A percentile compares a stretch with the other conserved stretches of the same genome.
Conservation (phyloP, 2,888 invertebrate genomes). For the Calliphora vomitoria region DNA sequence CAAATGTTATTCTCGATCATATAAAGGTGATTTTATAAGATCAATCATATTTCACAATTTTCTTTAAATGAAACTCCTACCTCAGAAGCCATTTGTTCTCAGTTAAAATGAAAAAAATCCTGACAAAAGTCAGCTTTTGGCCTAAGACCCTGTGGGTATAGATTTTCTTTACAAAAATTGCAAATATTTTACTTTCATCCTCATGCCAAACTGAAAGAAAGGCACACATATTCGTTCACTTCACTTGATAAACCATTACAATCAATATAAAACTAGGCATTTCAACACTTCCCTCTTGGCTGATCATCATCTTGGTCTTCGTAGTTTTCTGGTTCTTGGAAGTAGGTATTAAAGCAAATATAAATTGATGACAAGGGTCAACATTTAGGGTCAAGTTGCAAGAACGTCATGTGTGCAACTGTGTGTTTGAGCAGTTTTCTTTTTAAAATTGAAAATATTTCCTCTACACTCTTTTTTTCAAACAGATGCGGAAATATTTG, state of each 20-base stretch:
- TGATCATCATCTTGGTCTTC: not conserved
- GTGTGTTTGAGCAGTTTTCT: constrained; percentile 10
- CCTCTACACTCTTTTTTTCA: constrained; percentile 32
- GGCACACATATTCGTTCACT: not conserved
- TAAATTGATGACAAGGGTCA: constrained; percentile 74
- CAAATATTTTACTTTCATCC: constrained; percentile 55
- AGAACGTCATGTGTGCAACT: constrained; percentile 71
- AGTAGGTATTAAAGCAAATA: constrained; percentile 64
- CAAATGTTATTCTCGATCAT: no score
- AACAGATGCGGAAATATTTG: constrained; percentile 71
- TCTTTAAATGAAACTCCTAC: constrained; percentile 51
- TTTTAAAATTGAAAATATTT: constrained; percentile 61
- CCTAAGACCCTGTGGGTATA: constrained; percentile 29
- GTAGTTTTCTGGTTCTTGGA: constrained; percentile 38
- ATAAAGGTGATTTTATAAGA: not conserved
- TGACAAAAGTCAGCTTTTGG: constrained; percentile 51
- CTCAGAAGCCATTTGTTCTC: constrained; percentile 67
- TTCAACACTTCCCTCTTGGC: constrained; percentile 43
- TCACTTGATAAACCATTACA: constrained; percentile 39
- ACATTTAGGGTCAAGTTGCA: constrained; percentile 60
- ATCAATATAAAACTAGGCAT: constrained; percentile 38
- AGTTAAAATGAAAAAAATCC: constrained; percentile 44
- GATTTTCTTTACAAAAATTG: constrained; percentile 39
- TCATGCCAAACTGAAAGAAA: constrained; percentile 14
- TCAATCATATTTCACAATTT: constrained; percentile 25